A percentile compares a stretch with the other conserved stretches of the same genome.
These are phyloP conservation scores for Anarrhichthys ocellatus DNA, from an alignment of 2,113 vertebrate genomes.

Conservation along the genomic window DNA sequence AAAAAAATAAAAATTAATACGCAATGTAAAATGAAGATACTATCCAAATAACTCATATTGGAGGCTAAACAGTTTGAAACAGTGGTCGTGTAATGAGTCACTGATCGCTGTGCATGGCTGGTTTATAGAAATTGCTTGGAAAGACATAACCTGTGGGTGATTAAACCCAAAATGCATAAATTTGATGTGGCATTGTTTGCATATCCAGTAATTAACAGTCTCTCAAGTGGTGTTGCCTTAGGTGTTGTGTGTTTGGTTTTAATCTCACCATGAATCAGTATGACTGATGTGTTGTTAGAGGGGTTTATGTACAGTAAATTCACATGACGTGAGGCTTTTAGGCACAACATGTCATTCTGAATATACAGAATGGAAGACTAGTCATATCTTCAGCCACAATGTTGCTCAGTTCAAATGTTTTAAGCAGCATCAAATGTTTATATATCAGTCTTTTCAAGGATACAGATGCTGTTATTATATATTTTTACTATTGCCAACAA, in stretches of 20 bases:
- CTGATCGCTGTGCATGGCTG: conserved; percentile 39
- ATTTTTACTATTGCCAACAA: not conserved
- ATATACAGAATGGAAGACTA: conserved; percentile 54
- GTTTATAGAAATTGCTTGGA: conserved; percentile 57
- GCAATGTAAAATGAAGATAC: not conserved
- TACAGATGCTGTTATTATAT: not conserved
- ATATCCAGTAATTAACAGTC: conserved; percentile 70
- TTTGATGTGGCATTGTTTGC: conserved; percentile 69
- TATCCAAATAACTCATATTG: not conserved
- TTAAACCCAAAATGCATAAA: conserved; percentile 70
- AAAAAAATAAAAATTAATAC: conserved; percentile 33
- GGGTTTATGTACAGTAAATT: conserved; percentile 36
- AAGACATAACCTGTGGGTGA: conserved; percentile 67
- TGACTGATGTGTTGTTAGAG: conserved; percentile 67
- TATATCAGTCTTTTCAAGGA: not conserved
- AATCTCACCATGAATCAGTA: conserved; percentile 64
- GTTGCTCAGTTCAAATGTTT: not conserved
- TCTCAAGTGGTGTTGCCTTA: conserved; percentile 50
- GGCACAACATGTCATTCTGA: conserved; percentile 55
- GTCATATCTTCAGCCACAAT: not conserved
- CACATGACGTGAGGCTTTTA: conserved; percentile 45
- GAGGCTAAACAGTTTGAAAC: conserved; percentile 6
- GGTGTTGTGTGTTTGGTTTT: conserved; percentile 66
- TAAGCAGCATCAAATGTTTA: not conserved
- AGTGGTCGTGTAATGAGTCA: conserved; percentile 35